Base-by-base conservation (phyloP, 2,888 invertebrate genomes). In the Biston stratarius region DNA sequence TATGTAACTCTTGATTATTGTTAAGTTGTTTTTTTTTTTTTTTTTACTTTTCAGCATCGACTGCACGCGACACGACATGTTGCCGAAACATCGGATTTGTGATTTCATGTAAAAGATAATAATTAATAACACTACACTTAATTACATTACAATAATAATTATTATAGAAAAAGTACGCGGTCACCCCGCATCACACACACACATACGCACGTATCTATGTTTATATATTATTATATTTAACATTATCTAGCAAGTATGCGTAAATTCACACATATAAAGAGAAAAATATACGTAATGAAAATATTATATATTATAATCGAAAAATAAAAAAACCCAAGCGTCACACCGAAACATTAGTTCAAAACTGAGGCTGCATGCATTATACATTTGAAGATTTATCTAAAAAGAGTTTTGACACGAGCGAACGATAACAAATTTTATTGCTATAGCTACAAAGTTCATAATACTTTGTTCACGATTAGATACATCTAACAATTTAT, bases 31-130 rank as follows among this genome's bases (percentile, higher is more conserved):
- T n/a, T 0, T 12, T 15, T 12, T 14, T 14, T 0, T 8, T 36
- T n/a, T 0, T 12, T 15, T 12, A 42, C 12, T 8, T 12, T n/a
- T 42, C 5, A 66, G 70, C 70, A 76, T 71, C 76, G 83, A 82
- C 81, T 81, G 82, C 81, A 81, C 86, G 84, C 86, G 84, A 83
- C 85, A 77, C 76, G 72, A 65, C 76, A 73, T 66, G 74, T 72
- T 33, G 76, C 80, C 84, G 82, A 83, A 80, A 82, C 78, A 83
- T 86, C 85, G 84, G 83, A 84, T 88, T 90, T 92, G 89, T 91
- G 90, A 92, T 92, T 88, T 87, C 82, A 85, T 93, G 92, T 92
- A 91, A 91, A 92, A 92, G 86, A 87, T 75, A 79, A 69, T 86
- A 87, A 88, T 88, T 63, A 62, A 80, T 86, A 87, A 88, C 88